Percentiles rank a stretch among this genome's conserved stretches.
These are phyloP conservation scores for Nephila pilipes DNA, from an alignment of 1,140 invertebrate species.

Conservation along the genomic window DNA sequence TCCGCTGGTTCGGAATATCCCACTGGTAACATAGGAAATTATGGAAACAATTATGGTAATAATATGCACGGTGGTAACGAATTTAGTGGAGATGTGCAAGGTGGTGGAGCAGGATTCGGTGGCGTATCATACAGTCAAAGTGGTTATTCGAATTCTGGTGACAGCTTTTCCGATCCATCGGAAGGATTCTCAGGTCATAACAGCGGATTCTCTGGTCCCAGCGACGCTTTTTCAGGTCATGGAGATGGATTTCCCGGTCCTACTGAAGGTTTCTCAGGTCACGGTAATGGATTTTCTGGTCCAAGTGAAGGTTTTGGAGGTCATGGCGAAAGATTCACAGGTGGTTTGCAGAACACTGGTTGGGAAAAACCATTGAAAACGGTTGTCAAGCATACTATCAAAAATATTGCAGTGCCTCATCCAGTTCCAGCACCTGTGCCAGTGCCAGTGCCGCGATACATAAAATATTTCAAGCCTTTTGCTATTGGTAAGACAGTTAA, in stretches of 20 bases:
- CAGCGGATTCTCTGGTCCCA: not conserved
- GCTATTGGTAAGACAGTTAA: conserved; percentile 45
- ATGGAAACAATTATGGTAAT: not conserved
- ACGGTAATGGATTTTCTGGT: not conserved
- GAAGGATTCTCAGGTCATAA: not conserved
- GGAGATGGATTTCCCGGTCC: not conserved
- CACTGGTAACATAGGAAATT: not conserved
- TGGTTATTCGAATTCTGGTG: not conserved
- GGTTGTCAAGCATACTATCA: conserved; percentile 35
- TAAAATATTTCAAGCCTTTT: conserved; percentile 72
- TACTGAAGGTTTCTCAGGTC: not conserved
- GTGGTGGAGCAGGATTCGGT: not conserved
- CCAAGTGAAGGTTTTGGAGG: not conserved
- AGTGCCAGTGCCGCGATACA: conserved; percentile 54
- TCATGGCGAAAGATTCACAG: not conserved
- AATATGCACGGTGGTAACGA: not conserved
- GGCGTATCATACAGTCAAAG: not conserved
- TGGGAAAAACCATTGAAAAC: conserved; percentile 66
- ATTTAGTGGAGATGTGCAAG: not conserved
- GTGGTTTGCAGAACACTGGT: not conserved
- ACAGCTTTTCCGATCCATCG: not conserved
- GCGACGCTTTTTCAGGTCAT: not conserved
- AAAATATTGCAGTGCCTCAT: conserved; percentile 69
- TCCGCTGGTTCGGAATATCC: not conserved
- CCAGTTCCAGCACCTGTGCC: conserved; percentile 54